Evolutionary conservation across 2,888 invertebrate genomes (phyloP).

Genomic region (Drosophila mulleri): DNA sequence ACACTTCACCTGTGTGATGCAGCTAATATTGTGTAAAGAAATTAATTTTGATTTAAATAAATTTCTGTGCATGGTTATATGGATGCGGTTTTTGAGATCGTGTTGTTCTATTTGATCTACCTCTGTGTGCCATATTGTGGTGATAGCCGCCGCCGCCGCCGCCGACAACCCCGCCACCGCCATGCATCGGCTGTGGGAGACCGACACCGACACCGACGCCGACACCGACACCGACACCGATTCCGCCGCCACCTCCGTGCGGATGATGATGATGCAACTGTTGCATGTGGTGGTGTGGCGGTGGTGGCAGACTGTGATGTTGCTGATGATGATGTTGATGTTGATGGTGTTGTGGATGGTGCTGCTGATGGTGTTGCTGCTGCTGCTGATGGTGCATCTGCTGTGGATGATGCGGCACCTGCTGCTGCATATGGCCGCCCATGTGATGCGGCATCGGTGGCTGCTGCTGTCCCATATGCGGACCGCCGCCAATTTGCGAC

Average conservation of each 20-base stretch:
- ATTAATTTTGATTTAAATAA: constrained; percentile 82
- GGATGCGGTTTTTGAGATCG: constrained; percentile 85
- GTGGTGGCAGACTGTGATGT: constrained; percentile 65
- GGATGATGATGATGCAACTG: constrained; percentile 68
- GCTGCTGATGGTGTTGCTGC: constrained; percentile 26
- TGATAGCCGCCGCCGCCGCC: constrained; percentile 57
- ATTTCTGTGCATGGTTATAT: constrained; percentile 84
- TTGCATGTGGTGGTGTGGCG: constrained; percentile 68
- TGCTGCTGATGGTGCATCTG: constrained; percentile 57
- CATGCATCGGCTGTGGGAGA: constrained; percentile 57
- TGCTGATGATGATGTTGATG: constrained; percentile 50
- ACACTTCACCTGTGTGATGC: constrained; percentile 77
- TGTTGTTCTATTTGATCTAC: constrained; percentile 85
- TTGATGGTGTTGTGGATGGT: constrained; percentile 26
- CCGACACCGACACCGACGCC: constrained; percentile 52
- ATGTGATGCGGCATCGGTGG: constrained; percentile 52
- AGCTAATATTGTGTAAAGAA: constrained; percentile 79
- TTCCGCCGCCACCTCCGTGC: constrained; percentile 42
- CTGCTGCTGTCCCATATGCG: constrained; percentile 51
- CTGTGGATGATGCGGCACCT: constrained; percentile 35
- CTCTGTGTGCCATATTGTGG: constrained; percentile 85
- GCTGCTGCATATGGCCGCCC: constrained; percentile 47
- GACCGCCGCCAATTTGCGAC: constrained; percentile 70
- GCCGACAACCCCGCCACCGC: constrained; percentile 43
- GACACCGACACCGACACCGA: constrained; percentile 43